These are phyloP conservation scores for Lacerta agilis DNA, from an alignment of 2,797 vertebrate genomes.

Conservation along the genomic window DNA sequence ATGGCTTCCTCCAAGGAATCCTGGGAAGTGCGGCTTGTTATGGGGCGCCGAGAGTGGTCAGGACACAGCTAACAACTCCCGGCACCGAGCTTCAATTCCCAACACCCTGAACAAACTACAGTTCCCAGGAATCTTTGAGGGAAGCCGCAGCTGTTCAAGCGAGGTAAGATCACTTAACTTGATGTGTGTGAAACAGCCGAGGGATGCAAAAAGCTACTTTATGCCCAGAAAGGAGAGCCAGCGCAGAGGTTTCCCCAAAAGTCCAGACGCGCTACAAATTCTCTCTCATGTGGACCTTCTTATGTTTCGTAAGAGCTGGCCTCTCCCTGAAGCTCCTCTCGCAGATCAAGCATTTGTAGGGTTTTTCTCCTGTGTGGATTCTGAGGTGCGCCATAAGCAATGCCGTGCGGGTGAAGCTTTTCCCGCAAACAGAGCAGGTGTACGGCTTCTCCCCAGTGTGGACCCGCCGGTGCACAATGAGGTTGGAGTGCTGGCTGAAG, in stretches of 20 bases:
- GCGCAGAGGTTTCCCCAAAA: no score
- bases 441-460: slow-evolving; percentile 33
- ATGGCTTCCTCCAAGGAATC: no score
- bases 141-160: no score
- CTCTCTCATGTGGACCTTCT: slow-evolving; percentile 42
- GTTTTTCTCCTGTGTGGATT: slow-evolving; percentile 38
- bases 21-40: no score
- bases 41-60: no score
- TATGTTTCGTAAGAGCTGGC: slow-evolving; percentile 28
- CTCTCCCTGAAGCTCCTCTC: slow-evolving; percentile 40
- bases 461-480: slow-evolving; percentile 53
- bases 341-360: slow-evolving; percentile 33
- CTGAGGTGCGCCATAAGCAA: slow-evolving; percentile 30
- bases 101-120: no score
- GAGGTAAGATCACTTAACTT: no score
- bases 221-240: no score
- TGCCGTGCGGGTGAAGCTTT: slow-evolving; percentile 31
- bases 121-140: no score
- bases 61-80: no score
- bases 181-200: neutral
- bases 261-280: neutral
- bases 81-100: no score
- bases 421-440: slow-evolving; percentile 25
- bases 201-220: no score
- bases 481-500: slow-evolving; percentile 67